Conservation (phyloP, 2,888 invertebrate genomes). For the Sturmia bella region DNA sequence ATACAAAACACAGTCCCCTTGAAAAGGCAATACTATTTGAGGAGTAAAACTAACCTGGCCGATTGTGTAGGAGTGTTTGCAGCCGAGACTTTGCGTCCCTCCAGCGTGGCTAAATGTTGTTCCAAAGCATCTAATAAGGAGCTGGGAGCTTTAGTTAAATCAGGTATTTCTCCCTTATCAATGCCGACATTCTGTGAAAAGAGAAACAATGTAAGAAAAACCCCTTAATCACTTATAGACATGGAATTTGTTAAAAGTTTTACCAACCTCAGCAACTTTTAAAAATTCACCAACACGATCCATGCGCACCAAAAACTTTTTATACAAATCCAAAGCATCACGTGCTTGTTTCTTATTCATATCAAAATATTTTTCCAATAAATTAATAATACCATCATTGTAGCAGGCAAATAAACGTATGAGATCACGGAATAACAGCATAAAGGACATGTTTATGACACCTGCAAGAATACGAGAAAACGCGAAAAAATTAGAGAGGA, state of each 20-base stretch:
- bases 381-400: slow-evolving; percentile 99
- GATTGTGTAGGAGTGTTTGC: slow-evolving; percentile 94
- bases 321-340: slow-evolving; percentile 98
- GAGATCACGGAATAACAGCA: slow-evolving; percentile 99
- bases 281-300: slow-evolving; percentile 99
- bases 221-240: slow-evolving; percentile 1
- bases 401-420: slow-evolving; percentile 99
- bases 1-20: too few species aligned
- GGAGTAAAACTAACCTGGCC: slow-evolving; percentile 84
- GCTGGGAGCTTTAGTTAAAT: slow-evolving; percentile 98
- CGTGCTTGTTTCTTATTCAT: slow-evolving; percentile 99
- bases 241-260: background rate
- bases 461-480: slow-evolving; percentile 81
- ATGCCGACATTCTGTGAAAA: slow-evolving; percentile 92
- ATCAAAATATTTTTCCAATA: slow-evolving; percentile 99
- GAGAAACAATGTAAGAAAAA: slow-evolving; percentile 47
- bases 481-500: background rate
- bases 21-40: background rate
- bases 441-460: slow-evolving; percentile 99
- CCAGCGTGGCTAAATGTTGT: slow-evolving; percentile 95
- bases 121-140: slow-evolving; percentile 98
- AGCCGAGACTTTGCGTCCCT: slow-evolving; percentile 94
- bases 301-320: slow-evolving; percentile 99
- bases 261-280: slow-evolving; percentile 88
- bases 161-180: slow-evolving; percentile 99